Evolutionary conservation across 2,797 vertebrate species (phyloP).

Genomic region (Pelodytes ibericus): DNA sequence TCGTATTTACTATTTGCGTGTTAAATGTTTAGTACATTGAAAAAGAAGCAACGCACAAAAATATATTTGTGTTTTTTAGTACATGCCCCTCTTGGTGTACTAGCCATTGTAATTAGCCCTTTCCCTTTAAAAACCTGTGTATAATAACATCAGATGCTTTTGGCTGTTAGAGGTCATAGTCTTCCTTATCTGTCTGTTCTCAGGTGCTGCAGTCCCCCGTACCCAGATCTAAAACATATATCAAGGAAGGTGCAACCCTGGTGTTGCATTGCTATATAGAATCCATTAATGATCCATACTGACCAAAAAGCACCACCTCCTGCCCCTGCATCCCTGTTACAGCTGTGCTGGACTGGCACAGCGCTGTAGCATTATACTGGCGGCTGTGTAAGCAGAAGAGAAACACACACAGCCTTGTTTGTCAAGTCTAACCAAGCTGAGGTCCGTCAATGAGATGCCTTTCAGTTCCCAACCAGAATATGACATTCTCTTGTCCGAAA

Average conservation of each 20-base stretch:
- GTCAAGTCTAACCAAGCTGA: constrained; percentile 66
- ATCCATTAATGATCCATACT: not conserved
- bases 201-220: too few species aligned
- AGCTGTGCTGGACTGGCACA: constrained; percentile 78
- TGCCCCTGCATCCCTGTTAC: constrained; percentile 60
- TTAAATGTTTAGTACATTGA: too few species aligned
- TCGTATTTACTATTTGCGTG: too few species aligned
- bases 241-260: not conserved
- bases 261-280: not conserved
- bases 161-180: too few species aligned
- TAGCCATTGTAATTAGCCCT: too few species aligned
- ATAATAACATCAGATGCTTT: too few species aligned
- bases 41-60: too few species aligned
- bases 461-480: constrained; percentile 76
- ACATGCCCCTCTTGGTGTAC: too few species aligned
- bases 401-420: constrained; percentile 78
- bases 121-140: too few species aligned
- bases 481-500: constrained; percentile 68
- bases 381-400: constrained; percentile 64
- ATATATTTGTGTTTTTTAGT: too few species aligned
- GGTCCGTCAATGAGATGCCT: constrained; percentile 76
- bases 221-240: too few species aligned
- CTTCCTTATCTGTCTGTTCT: too few species aligned
- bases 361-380: constrained; percentile 71
- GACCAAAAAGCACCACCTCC: constrained; percentile 18